Evolutionary conservation across 2,797 vertebrate genomes (phyloP).

Genomic region (Peromyscus eremicus): DNA sequence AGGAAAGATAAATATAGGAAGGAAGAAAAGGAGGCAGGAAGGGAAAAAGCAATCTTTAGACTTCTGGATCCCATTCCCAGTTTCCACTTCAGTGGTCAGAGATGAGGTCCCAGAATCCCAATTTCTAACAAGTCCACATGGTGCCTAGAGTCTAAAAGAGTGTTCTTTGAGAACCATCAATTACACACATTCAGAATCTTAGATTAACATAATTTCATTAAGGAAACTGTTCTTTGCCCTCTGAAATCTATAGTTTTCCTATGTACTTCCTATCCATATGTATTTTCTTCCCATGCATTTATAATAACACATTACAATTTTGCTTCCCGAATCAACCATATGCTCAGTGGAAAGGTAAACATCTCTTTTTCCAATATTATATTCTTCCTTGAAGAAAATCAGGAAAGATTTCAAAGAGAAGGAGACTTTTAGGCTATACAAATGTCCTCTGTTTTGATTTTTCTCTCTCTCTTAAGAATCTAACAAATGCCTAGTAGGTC

Average conservation of each 20-base stretch:
- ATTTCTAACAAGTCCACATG: not conserved
- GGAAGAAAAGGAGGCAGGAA: rapidly evolving
- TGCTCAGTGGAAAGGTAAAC: not conserved
- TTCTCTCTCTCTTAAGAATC: constrained; percentile 1
- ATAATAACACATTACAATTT: not conserved
- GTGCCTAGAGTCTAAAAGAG: not conserved
- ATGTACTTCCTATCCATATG: not conserved
- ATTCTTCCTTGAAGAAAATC: not conserved
- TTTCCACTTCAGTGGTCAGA: not conserved
- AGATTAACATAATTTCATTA: not conserved
- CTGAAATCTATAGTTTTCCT: not conserved
- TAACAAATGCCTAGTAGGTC: not conserved
- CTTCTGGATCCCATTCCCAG: not conserved
- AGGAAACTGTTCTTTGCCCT: not conserved
- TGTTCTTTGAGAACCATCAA: not conserved
- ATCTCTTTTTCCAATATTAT: not conserved
- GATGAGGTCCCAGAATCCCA: not conserved
- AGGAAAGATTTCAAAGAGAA: not conserved
- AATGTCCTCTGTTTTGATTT: not conserved
- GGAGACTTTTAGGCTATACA: not conserved
- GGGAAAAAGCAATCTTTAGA: too few relatives aligned
- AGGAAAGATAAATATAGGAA: not conserved
- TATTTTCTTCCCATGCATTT: not conserved
- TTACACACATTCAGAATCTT: not conserved
- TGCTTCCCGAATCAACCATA: not conserved